A percentile compares a stretch with the other conserved stretches of the same genome.
These are phyloP conservation scores for Orestias chungarensis DNA, from an alignment of 2,797 vertebrate genomes.

Conservation along the genomic window DNA sequence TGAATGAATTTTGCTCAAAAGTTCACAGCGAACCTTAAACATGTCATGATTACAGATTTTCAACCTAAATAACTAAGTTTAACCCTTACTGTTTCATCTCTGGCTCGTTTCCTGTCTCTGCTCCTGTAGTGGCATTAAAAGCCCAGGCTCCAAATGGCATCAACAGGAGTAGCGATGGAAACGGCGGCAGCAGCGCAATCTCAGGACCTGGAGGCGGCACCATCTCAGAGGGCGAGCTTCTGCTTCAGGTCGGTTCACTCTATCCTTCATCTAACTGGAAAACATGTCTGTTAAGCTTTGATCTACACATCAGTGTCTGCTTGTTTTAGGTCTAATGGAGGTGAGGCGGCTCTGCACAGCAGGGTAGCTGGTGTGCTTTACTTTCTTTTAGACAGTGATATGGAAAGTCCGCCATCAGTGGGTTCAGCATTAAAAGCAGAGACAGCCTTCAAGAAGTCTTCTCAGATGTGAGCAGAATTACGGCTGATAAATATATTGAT, in stretches of 20 bases:
- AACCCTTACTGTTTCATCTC: background rate
- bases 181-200: background rate
- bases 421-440: no score
- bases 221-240: constrained; percentile 80
- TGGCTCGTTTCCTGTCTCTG: constrained; percentile 20
- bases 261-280: no score
- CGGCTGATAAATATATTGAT: constrained; percentile 15
- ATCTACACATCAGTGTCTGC: background rate
- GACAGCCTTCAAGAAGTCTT: background rate
- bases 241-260: constrained; percentile 78
- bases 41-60: background rate
- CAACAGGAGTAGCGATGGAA: constrained; percentile 13
- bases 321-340: background rate
- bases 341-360: background rate
- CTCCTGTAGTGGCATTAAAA: constrained; percentile 74
- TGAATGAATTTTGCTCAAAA: no score
- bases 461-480: background rate
- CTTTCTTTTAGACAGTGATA: background rate
- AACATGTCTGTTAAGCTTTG: background rate
- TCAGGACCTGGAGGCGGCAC: background rate
- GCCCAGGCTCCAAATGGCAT: constrained; percentile 48
- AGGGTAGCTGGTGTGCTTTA: background rate
- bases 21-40: no score
- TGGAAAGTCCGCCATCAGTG: no score
- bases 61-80: background rate